A percentile compares a stretch with the other conserved stretches of the same genome.
phyloP scores from a whole-genome alignment of 1,140 invertebrate genomes.

The Microplitis demolitor region DNA sequence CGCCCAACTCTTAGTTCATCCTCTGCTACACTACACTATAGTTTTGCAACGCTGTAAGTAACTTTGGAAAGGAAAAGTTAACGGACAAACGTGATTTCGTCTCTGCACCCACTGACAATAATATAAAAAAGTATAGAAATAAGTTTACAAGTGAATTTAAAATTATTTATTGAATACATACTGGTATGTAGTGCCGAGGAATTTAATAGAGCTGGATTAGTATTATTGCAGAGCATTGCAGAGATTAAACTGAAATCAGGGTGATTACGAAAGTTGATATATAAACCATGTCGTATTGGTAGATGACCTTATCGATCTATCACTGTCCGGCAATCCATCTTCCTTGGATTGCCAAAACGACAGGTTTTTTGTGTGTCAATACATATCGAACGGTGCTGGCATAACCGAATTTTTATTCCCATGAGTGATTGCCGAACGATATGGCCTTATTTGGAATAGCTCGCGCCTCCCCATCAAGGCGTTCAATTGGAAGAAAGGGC shows the following conservation, averaged over 20 bases:
- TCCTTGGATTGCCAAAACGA: not conserved
- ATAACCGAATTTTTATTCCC: conserved; percentile 17
- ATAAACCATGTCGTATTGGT: not conserved
- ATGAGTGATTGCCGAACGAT: conserved; percentile 38
- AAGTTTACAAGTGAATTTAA: too few relatives aligned
- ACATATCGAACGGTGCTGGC: not conserved
- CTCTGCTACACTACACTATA: not conserved
- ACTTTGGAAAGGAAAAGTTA: conserved; percentile 43
- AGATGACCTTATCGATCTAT: conserved; percentile 1
- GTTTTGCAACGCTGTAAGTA: not conserved
- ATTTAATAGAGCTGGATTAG: not conserved
- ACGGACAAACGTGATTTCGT: conserved; percentile 43
- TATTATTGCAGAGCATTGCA: too few relatives aligned
- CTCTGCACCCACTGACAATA: conserved; percentile 25
- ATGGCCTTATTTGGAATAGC: conserved; percentile 42
- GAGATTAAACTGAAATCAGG: not conserved
- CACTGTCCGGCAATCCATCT: conserved; percentile 11
- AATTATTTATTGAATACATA: not conserved
- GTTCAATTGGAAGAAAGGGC: conserved; percentile 9
- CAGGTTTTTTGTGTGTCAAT: not conserved
- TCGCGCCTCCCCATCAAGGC: conserved; percentile 6
- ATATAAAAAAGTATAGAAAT: too few relatives aligned
- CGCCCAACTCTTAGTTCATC: not conserved
- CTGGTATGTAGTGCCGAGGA: not conserved
- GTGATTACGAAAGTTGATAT: not conserved